Evolutionary conservation across 2,797 vertebrate species (phyloP).

Genomic region (Tragopan temminckii): DNA sequence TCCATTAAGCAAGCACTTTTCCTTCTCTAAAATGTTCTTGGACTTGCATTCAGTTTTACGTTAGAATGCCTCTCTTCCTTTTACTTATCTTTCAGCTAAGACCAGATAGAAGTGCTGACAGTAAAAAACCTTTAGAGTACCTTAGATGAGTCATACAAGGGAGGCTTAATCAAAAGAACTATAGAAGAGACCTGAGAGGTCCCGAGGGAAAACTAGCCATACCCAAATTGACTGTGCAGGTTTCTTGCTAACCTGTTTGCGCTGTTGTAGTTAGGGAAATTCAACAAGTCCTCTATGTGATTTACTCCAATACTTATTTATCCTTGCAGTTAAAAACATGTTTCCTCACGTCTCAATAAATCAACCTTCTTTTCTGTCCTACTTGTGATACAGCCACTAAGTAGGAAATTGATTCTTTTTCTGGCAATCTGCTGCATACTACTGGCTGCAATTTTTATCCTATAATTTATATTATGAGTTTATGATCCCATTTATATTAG

Average conservation of each 20-base stretch:
- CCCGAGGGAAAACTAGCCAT: not conserved
- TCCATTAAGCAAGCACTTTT: conserved; percentile 12
- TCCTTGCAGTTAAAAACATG: not conserved
- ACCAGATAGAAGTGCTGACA: conserved; percentile 12
- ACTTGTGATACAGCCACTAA: not conserved
- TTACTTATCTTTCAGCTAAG: not conserved
- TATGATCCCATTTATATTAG: not conserved
- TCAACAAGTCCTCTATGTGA: not conserved
- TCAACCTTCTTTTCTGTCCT: not conserved
- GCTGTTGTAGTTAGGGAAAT: not conserved
- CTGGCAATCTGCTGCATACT: not conserved
- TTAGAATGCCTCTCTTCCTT: not conserved
- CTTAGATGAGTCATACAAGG: not conserved
- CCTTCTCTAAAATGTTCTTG: not conserved
- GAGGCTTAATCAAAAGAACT: not conserved
- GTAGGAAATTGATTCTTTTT: not conserved
- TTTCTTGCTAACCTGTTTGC: not conserved
- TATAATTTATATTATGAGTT: not conserved
- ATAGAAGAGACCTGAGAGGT: not conserved
- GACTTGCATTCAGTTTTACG: not conserved
- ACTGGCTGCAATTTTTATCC: not conserved
- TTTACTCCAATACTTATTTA: not conserved
- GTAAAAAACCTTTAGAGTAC: not conserved
- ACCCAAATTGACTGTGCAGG: not conserved
- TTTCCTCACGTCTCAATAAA: not conserved